Base-by-base conservation (phyloP, 2,888 invertebrate species). In the Spilarctia lutea region DNA sequence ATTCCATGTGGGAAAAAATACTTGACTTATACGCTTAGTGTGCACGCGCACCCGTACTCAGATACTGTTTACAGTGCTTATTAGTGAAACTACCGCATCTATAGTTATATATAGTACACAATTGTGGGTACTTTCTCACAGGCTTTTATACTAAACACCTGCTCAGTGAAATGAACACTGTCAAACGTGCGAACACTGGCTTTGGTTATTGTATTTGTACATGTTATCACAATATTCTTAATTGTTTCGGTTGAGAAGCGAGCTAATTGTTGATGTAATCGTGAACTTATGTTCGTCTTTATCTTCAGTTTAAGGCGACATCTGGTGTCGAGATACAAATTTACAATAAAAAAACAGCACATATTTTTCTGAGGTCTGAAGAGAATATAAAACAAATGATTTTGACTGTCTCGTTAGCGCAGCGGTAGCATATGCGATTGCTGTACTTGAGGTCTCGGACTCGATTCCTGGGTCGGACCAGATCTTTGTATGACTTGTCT, bases 61-160 rank as follows among this genome's bases (percentile, higher is more conserved):
- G 18, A 16, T 63, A 60, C 27, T 63, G 30, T 63, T 63, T 30
- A 63, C 27, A 27, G 60, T 63, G 63, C 63, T 30, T 63, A 63
- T 63, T 63, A 86, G 91, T 88, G 91, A 91, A 91, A 91, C 86
- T 70, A 80, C 83, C 86, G 10, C 20, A 86, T 85, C 86, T 82
- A 83, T 78, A 48, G 69, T 79, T 79, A 82, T 83, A n/a, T n/a
- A n/a, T n/a, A n/a, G n/a, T n/a, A n/a, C n/a, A 82, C 88, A 88
- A 88, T 87, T 86, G 90, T 89, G 89, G 84, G 87, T 88, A 91
- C 90, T 91, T 91, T 92, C 92, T 88, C 92, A 92, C 90, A 86
- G 72, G 81, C 70, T 76, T 76, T 81, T 85, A 81, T n/a, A n/a
- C n/a, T n/a, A n/a, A n/a, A 74, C 83, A 86, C 83, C 79, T 82